Evolutionary conservation across 2,888 invertebrate genomes (phyloP).

Genomic region (Luperina nickerlii): DNA sequence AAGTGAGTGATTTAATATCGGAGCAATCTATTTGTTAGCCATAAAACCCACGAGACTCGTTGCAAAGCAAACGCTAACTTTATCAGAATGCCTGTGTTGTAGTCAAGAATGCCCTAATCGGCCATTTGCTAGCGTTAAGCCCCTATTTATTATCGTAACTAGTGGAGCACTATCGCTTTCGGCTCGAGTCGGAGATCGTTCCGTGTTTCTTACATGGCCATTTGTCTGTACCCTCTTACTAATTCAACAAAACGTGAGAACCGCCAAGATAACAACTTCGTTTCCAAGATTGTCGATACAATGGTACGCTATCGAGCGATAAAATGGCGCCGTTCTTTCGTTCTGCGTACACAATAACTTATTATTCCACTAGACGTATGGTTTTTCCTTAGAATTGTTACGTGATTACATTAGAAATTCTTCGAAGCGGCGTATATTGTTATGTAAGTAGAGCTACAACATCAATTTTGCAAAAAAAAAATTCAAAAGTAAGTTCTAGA

Average conservation of each 20-base stretch:
- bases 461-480: conserved; percentile 16
- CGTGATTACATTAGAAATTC: conserved; percentile 44
- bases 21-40: conserved; percentile 79
- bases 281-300: conserved; percentile 78
- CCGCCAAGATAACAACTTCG: conserved; percentile 81
- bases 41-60: conserved; percentile 83
- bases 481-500: background rate
- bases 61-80: conserved; percentile 85
- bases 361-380: conserved; percentile 56
- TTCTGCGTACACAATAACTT: conserved; percentile 58
- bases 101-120: conserved; percentile 87
- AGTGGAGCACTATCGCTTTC: conserved; percentile 86
- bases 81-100: conserved; percentile 86
- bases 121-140: conserved; percentile 85
- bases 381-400: conserved; percentile 42
- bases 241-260: conserved; percentile 85
- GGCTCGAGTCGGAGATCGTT: conserved; percentile 80
- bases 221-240: conserved; percentile 86
- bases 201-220: conserved; percentile 81
- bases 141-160: conserved; percentile 87
- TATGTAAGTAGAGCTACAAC: background rate
- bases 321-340: conserved; percentile 49
- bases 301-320: conserved; percentile 69
- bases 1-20: conserved; percentile 78
- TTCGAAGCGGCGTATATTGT: conserved; percentile 1